Conservation (phyloP, 1,140 invertebrate genomes). For the Euura saliciscinereae region DNA sequence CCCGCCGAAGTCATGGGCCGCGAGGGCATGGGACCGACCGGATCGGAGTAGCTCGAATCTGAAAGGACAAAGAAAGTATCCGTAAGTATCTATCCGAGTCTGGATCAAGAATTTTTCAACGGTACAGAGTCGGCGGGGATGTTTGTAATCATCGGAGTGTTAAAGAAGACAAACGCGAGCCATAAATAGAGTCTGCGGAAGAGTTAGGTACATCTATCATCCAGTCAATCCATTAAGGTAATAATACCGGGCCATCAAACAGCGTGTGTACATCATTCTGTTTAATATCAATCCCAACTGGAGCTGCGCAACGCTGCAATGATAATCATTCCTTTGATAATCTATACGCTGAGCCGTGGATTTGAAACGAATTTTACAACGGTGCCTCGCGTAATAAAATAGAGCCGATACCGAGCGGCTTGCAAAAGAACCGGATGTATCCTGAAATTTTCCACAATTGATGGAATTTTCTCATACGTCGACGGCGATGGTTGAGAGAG, state of each 20-base stretch:
- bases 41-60: constrained; percentile 76
- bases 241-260: constrained; percentile 21
- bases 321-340: constrained; percentile 8
- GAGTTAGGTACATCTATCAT: constrained; percentile 46
- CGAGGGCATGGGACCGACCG: constrained; percentile 73
- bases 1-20: constrained; percentile 78
- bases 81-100: too few species aligned
- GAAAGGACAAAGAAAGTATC: constrained; percentile 31
- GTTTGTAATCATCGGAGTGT: constrained; percentile 10
- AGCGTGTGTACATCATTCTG: constrained; percentile 43
- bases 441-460: too few species aligned
- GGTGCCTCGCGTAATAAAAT: too few species aligned
- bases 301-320: constrained; percentile 27
- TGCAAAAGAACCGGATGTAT: too few species aligned
- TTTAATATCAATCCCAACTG: constrained; percentile 34
- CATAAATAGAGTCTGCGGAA: constrained; percentile 42
- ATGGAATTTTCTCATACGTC: too few species aligned
- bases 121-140: neutral
- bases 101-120: neutral
- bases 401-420: too few species aligned
- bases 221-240: constrained; percentile 53
- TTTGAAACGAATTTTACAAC: too few species aligned
- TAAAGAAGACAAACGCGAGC: constrained; percentile 26
- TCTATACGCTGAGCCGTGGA: neutral
- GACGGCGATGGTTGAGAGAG: too few species aligned